These are phyloP conservation scores for Condylura cristata DNA, from an alignment of 2,113 vertebrate species.

Conservation along the genomic window DNA sequence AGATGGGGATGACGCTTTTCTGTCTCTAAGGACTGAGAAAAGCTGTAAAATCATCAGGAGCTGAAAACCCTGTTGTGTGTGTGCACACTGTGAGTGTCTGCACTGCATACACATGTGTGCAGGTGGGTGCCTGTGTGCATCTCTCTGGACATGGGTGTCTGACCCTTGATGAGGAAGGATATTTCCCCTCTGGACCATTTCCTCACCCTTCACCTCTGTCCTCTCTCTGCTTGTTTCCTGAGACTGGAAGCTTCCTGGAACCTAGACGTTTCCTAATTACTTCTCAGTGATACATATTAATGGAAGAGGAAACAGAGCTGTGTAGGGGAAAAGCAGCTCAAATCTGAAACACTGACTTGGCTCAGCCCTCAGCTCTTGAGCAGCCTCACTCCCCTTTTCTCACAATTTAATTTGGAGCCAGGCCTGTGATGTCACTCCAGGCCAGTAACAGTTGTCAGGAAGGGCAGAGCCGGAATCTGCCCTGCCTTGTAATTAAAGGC, in stretches of 20 bases:
- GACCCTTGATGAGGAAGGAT: background rate
- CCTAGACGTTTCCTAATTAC: background rate
- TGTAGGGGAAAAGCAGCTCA: fast-evolving
- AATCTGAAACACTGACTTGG: fast-evolving
- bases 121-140: too few species aligned
- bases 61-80: background rate
- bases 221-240: background rate
- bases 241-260: background rate
- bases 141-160: background rate
- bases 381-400: background rate
- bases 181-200: background rate
- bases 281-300: background rate
- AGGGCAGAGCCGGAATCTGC: background rate
- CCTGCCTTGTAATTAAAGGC: background rate
- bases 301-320: background rate
- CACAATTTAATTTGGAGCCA: background rate
- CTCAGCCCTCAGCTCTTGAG: background rate
- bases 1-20: background rate
- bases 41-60: background rate
- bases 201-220: background rate
- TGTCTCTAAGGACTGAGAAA: background rate
- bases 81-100: too few species aligned
- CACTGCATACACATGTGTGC: background rate
- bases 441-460: background rate
- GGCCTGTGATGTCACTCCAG: background rate